phyloP scores from a whole-genome alignment of 1,140 invertebrate species.

The Papilio helenus region DNA sequence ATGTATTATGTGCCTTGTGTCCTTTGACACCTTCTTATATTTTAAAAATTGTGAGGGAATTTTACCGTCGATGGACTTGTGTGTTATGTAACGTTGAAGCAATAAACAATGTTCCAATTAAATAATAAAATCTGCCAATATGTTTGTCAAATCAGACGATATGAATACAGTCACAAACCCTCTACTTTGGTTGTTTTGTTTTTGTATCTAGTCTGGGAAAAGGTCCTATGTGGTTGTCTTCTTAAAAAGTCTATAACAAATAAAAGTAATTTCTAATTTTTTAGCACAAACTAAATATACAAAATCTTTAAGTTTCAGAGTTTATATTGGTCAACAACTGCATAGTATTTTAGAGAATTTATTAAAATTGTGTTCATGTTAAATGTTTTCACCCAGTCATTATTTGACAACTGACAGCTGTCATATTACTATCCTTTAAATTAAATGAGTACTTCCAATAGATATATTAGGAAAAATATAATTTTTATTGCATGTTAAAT shows the following conservation, averaged over 20 bases:
- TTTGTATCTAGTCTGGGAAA: constrained; percentile 4
- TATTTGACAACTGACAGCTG: constrained; percentile 7
- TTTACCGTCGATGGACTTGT: not conserved
- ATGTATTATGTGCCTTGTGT: constrained; percentile 23
- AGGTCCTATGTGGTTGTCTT: constrained; percentile 7
- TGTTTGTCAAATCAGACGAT: not conserved
- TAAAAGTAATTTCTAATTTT: constrained; percentile 37
- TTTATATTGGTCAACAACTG: not conserved
- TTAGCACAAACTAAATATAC: constrained; percentile 1
- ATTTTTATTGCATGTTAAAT: not conserved
- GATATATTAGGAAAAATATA: no score
- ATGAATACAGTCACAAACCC: not conserved
- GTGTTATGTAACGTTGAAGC: constrained; percentile 12
- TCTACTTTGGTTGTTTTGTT: constrained; percentile 15
- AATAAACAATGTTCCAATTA: constrained; percentile 3
- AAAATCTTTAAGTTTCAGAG: not conserved
- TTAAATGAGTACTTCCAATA: not conserved
- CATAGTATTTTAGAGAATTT: not conserved
- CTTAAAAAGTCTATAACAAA: not conserved
- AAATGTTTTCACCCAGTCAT: not conserved
- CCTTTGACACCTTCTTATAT: constrained; percentile 9
- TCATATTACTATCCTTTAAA: not conserved
- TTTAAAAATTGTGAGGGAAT: not conserved
- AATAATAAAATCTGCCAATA: not conserved
- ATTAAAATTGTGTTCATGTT: not conserved